Evolutionary conservation across 2,113 vertebrate species (phyloP), one percentile per base, ranked within the genome.

Genomic region (Chionodraco myersi): DNA sequence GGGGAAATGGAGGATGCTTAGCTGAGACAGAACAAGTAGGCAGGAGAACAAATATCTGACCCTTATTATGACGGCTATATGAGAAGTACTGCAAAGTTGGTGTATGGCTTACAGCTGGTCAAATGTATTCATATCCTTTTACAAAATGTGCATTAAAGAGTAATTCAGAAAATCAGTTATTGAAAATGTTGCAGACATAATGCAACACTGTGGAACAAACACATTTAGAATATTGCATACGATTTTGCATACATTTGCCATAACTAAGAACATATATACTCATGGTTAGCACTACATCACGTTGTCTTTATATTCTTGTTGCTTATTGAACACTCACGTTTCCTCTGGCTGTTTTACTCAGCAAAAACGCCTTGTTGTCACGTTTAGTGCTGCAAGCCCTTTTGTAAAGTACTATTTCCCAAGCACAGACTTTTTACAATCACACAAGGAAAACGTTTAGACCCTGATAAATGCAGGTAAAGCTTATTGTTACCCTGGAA

Each of bases 21-120:
- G 72, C 8, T 10, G 2, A 72, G 60, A 52, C 5, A 54, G 70
- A 68, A 21, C 54, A 66, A 72, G 62, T 23, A 53, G 64, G 69
- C 14, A 7, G 49, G 67, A 75, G 23, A 69, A 45, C 53, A n/a
- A 75, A 23, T n/a, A 78, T 58, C 44, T 49, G 71, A 58, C 44
- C 48, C 3, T 53, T 86, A 82, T 62, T 77, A 72, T 60, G n/a
- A 11, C 6, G 0, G 21, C 15, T 26, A 44, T 26, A 53, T 23
- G 21, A 63, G 9, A 23, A 60, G 34, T 10, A 10, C 13, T 3
- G 30, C 67, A 9, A 23, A 52, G 57, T 54, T 0, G 6, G 65
- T 65, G 52, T 47, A 48, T 14, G 14, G 18, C 9, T 36, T 14
- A 34, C 0, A 52, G 47, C 18, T 36, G 7, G 57, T 53, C 34